A percentile compares a stretch with the other conserved stretches of the same genome.
phyloP scores from a whole-genome alignment of 2,888 invertebrate genomes.

The Stenodera caucasica region DNA sequence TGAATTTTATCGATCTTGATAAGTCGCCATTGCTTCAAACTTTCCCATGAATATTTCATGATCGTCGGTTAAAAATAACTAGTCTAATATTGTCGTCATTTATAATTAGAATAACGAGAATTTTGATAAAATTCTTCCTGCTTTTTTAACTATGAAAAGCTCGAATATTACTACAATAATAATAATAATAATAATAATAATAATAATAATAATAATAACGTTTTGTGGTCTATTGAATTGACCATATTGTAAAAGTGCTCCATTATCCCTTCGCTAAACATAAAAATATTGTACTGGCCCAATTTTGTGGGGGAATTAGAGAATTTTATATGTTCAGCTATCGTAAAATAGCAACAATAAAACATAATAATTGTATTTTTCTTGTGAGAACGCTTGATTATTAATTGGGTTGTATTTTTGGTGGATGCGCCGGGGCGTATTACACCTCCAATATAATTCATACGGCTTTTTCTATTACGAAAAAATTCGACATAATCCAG shows the following conservation, averaged over 20 bases:
- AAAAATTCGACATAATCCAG: too few relatives aligned
- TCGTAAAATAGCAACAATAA: too few relatives aligned
- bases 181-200: constrained; percentile 1
- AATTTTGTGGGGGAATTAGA: neutral
- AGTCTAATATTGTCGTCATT: neutral
- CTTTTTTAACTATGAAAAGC: too few relatives aligned
- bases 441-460: too few relatives aligned
- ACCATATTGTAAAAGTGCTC: neutral
- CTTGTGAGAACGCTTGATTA: neutral
- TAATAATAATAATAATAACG: too few relatives aligned
- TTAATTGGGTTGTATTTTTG: neutral
- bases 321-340: too few relatives aligned
- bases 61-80: neutral
- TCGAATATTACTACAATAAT: neutral
- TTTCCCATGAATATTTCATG: neutral
- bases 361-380: too few relatives aligned
- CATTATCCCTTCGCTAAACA: neutral
- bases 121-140: too few relatives aligned
- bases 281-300: neutral
- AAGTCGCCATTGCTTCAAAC: neutral
- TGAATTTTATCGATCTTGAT: too few relatives aligned
- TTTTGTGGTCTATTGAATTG: neutral
- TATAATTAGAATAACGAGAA: neutral
- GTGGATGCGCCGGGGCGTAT: constrained; percentile 7
- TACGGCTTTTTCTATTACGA: neutral